Evolutionary conservation across 1,140 invertebrate species (phyloP), one percentile per base, ranked within the genome.

Genomic region (Atta colombica): DNA sequence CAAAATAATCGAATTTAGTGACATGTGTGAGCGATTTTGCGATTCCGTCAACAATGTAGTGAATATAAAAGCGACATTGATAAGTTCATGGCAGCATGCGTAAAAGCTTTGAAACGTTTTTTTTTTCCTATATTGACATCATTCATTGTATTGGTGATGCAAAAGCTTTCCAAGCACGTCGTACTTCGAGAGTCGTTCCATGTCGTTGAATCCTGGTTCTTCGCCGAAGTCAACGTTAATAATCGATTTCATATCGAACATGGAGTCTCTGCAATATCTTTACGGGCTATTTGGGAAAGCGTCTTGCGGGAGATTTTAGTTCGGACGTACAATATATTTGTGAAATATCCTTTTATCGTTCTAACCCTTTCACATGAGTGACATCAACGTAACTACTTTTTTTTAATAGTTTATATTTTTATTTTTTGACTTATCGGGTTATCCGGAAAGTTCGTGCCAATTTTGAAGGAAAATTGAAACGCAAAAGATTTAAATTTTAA

Each of bases 131-230:
- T 89, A 89, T 89, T 77, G 88, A 89, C 89, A 89, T 78, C 88
- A 77, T 89, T 89, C 78, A 84, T 89, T 87, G 85, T 82, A 69
- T 89, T 71, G 63, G 77, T 68, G 69, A 55, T 49, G 63, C 53
- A 60, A 90, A 80, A 88, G 68, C 80, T 90, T 90, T 90, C 86
- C 89, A 63, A 75, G 55, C 88, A 80, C 86, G 86, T 90, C 61
- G 69, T 63, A 80, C 86, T 81, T 71, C 58, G 80, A 51, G 45
- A 87, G 78, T 77, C 80, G 65, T 85, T 85, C 74, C 72, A 63
- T 78, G 68, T 25, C 85, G 75, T 63, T 78, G 39, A 63, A 66
- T 86, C 45, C 72, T 55, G 49, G 45, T 82, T 12, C 60, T 77
- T 49, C 45, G 25, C 53, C 25, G 31, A 82, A 68, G 63, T 86